These are phyloP conservation scores for Ailurus styani DNA, from an alignment of 2,113 vertebrate genomes.

Conservation along the genomic window DNA sequence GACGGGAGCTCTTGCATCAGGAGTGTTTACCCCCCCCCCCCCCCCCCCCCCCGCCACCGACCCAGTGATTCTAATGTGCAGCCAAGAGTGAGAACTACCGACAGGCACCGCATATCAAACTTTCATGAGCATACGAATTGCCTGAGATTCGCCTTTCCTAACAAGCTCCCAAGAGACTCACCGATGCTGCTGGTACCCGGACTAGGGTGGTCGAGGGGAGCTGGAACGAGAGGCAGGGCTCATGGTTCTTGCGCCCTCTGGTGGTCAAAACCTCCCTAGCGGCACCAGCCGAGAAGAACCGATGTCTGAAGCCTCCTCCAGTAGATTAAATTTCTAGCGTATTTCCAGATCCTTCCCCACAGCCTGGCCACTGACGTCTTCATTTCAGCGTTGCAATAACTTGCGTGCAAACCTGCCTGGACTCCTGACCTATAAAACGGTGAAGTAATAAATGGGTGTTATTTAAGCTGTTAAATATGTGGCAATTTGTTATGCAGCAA, in stretches of 20 bases:
- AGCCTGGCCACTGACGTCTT: background rate
- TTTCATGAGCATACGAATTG: background rate
- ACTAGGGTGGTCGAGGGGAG: background rate
- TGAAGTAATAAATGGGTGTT: background rate
- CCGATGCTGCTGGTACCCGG: accelerated
- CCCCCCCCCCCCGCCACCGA: background rate
- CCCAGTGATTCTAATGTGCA: background rate
- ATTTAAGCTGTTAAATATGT: background rate
- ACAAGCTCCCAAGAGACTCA: background rate
- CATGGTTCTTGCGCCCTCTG: conserved; percentile 15
- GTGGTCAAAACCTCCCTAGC: conserved; percentile 9
- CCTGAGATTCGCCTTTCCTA: background rate
- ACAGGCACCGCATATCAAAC: background rate
- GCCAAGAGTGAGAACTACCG: background rate
- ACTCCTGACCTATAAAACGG: background rate
- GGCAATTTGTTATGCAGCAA: background rate
- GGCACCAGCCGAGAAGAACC: background rate
- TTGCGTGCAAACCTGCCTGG: background rate
- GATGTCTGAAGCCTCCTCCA: background rate
- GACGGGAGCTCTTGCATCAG: background rate
- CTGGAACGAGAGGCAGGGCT: accelerated
- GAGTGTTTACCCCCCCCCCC: background rate
- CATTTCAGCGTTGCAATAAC: background rate
- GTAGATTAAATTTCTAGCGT: background rate
- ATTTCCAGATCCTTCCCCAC: background rate